Evolutionary conservation across 2,888 invertebrate species (phyloP), one percentile per base, ranked within the genome.

Genomic region (Idaea aversata): DNA sequence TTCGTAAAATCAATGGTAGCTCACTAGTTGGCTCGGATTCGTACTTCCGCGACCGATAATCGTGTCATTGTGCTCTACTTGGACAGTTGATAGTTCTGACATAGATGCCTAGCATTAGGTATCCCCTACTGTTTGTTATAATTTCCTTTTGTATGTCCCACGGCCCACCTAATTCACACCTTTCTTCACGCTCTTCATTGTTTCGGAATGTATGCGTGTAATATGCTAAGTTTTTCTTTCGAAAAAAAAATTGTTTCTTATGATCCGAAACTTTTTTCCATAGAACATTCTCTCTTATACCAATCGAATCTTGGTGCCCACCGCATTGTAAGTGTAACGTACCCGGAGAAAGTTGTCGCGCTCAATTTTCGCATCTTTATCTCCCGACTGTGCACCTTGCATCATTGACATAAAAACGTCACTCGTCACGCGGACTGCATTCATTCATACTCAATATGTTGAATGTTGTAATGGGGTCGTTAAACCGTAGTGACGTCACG

Each of bases 401-500:
- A 77, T 75, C 80, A 82, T 83, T 80, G 79, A 80, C 80, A 79
- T 82, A 85, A 88, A 87, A 88, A 87, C 89, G 87, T 88, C 88
- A 87, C 82, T 82, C 86, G 88, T 90, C 88, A 88, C 87, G 88
- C 88, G 83, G 88, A 79, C 79, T 92, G 90, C 92, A 91, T 90
- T 92, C 92, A 92, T 92, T 93, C 92, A 90, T 90, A 88, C 34
- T 25, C 68, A 70, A 88, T 89, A 90, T 90, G 88, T 87, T 86
- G 85, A 86, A 87, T 87, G 87, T 90, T 90, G 87, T 92, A 91
- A 92, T 91, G 87, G 92, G 92, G 91, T 92, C 92, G 91, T 92
- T 93, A 91, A 91, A 91, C 92, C 82, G 85, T 76, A 83, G 84
- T 90, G 92, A 92, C 92, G 92, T 93, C 92, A 92, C 88, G 83